A percentile compares a stretch with the other conserved stretches of the same genome.
phyloP scores from a whole-genome alignment of 2,797 vertebrate genomes.

The Spinus pinus region DNA sequence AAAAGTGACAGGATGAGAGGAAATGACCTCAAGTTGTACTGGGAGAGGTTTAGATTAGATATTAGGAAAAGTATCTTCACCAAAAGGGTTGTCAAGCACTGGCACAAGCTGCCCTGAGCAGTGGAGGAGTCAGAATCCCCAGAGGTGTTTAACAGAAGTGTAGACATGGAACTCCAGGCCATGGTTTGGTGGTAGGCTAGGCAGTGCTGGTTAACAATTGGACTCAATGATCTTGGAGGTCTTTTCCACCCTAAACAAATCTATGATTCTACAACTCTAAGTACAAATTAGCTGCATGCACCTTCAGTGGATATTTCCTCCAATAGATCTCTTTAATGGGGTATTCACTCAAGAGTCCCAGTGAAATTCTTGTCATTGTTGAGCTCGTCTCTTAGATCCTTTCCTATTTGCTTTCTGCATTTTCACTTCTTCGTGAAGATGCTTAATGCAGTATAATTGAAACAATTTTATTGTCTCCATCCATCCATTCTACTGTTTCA shows the following conservation, averaged over 20 bases:
- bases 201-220: neutral
- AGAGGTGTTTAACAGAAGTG: neutral
- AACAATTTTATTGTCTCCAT: conserved; percentile 85
- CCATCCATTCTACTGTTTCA: conserved; percentile 75
- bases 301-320: neutral
- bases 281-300: neutral
- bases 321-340: neutral
- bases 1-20: neutral
- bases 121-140: too few relatives aligned
- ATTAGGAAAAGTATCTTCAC: neutral
- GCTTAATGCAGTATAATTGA: conserved; percentile 83
- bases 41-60: neutral
- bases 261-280: neutral
- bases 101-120: neutral
- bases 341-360: neutral
- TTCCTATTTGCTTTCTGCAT: conserved; percentile 68
- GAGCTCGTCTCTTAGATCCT: neutral
- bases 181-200: neutral
- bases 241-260: neutral
- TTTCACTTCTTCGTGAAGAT: conserved; percentile 64
- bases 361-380: conserved; percentile 45
- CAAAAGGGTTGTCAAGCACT: neutral
- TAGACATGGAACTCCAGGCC: neutral
- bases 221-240: neutral
- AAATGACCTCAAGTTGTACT: neutral